Conservation (phyloP, 2,113 vertebrate genomes). For the Tetrax tetrax region DNA sequence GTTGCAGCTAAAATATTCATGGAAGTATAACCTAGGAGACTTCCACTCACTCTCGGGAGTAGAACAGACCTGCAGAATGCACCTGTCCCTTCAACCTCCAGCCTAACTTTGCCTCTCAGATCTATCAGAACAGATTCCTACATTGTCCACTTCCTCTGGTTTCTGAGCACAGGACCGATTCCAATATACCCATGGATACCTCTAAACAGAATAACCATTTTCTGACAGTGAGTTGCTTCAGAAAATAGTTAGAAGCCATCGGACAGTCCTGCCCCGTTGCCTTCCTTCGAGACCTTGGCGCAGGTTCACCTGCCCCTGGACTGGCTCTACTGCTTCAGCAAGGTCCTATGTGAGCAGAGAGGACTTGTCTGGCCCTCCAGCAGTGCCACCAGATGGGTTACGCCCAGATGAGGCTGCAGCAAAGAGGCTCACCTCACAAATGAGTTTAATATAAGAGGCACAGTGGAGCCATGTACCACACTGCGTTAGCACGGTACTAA, state of each 20-base stretch:
- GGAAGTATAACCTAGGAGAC: neutral
- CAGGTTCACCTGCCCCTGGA: neutral
- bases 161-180: neutral
- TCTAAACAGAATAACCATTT: neutral
- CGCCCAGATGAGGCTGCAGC: neutral
- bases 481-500: neutral
- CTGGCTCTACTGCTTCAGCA: neutral
- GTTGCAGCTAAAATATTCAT: neutral
- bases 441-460: neutral
- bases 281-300: neutral
- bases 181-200: neutral
- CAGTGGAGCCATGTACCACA: fast-evolving
- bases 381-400: neutral
- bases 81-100: neutral
- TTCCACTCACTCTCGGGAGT: neutral
- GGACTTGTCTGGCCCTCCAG: neutral
- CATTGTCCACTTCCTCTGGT: neutral
- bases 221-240: neutral
- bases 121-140: neutral
- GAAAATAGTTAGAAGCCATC: neutral
- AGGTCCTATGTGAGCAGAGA: neutral
- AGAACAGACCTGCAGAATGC: neutral
- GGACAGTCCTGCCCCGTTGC: fast-evolving
- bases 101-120: neutral
- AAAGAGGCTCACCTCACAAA: neutral